Base-by-base conservation (phyloP, 2,888 invertebrate genomes). In the Leptopilina syphax region DNA sequence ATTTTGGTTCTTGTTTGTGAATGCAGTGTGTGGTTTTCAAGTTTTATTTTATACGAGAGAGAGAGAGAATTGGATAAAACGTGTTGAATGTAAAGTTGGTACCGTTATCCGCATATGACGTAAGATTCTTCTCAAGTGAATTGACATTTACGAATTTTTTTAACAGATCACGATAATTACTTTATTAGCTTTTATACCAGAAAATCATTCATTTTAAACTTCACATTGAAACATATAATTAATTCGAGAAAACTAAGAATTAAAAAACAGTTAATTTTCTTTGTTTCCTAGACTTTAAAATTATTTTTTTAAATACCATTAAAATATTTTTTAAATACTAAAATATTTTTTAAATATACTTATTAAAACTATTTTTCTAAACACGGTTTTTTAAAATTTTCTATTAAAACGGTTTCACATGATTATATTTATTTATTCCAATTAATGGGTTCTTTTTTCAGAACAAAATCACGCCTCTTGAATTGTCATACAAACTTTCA, bases 41-140 rank as follows among this genome's bases (percentile, higher is more conserved):
- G 10, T 50, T 50, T 50, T 50, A 9, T 50, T 68, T 54, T 73
- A 1, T 73, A 34, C 34, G n/a, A 34, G 3, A 34, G 4, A 34
- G 34, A 34, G 27, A 7, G 34, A 24, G 13, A 13, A 70, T 57
- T n/a, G 41, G 57, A 73, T 57, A 73, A 73, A 50, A 68, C 47
- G 24, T 47, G n/a, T 44, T 68, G 24, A 60, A 68, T 68, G 68
- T 47, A 68, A 68, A 68, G 10, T 47, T 47, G 41, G 47, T 70
- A 70, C 70, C 70, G 70, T 70, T 70, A 70, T 68, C 44, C 8
- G 18, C 50, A 50, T 50, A 7, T 63, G 63, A 50, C 24, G 47
- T 50, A 70, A 70, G 70, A 50, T 47, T 68, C 18, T 50, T 70
- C 70, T 50, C 50, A 54, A 12, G 50, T 70, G 47, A 70, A 70